Conservation (phyloP, 2,113 vertebrate species). For the Chionodraco myersi region DNA sequence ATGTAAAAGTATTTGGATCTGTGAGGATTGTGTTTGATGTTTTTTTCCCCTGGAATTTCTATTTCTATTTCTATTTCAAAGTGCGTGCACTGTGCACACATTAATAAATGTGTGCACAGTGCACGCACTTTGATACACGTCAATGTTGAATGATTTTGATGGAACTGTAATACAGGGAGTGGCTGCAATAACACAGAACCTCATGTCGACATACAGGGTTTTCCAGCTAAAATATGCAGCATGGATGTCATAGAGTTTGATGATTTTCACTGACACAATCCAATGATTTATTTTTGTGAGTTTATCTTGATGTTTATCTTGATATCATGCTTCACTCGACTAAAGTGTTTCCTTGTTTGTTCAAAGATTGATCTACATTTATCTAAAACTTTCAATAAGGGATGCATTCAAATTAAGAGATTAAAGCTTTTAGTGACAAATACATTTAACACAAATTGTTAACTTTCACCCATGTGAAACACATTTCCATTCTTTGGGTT, state of each 20-base stretch:
- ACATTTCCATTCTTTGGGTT: no score
- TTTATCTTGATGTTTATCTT: no score
- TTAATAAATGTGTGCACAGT: no score
- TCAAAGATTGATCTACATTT: background rate
- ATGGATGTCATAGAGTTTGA: background rate
- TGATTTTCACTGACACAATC: background rate
- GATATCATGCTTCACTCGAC: background rate
- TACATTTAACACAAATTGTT: no score
- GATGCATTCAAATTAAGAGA: background rate
- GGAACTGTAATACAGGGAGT: conserved; percentile 14
- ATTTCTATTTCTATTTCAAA: conserved; percentile 1
- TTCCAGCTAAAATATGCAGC: background rate
- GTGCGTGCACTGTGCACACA: no score
- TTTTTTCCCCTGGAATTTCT: background rate
- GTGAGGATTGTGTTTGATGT: background rate
- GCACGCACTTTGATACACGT: background rate
- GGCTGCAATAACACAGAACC: background rate
- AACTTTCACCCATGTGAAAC: no score
- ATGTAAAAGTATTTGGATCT: background rate
- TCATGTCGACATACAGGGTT: conserved; percentile 7
- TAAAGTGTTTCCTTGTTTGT: background rate
- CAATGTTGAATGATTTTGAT: background rate
- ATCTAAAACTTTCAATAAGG: background rate
- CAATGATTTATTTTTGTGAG: background rate
- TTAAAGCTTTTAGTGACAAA: no score